Evolutionary conservation across 2,113 vertebrate genomes (phyloP), one percentile per base, ranked within the genome.

Genomic region (Pseudopipra pipra): DNA sequence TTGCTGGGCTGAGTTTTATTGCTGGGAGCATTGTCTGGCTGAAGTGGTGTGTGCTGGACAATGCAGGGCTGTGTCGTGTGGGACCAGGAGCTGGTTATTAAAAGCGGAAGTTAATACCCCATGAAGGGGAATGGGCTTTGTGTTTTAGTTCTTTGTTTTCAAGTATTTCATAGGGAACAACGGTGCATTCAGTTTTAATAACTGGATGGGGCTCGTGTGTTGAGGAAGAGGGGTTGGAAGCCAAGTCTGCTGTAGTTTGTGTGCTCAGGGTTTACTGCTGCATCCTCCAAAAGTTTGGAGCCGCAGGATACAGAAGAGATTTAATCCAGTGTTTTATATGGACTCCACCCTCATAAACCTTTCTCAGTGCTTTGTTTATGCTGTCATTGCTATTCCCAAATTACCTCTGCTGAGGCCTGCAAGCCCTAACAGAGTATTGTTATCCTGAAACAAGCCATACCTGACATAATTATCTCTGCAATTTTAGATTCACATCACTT

Each of bases 1-100:
- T 95, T 95, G 92, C 95, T 85, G 95, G 87, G 68, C 33, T 71
- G 96, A 94, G 94, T 96, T 97, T 96, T 96, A 94, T 92, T 96
- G 94, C 94, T 84, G 90, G 62, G 89, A 89, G 82, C 71, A 91
- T 96, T 94, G 91, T 97, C 82, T 93, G 94, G 7, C 89, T 95
- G 84, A 31, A 95, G 94, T 80, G 88, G 74, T 58, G 5, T 93
- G 95, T 78, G 96, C 71, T 46, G 89, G 49, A 79, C 81, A 81
- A 87, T 89, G 88, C 83, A 83, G 93, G 65, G 31, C 81, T 90
- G 90, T 79, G 11, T 79, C 83, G 84, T 51, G 61, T 52, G 94
- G 86, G 87, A 85, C 37, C 71, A 71, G 18, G 89, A 67, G 85
- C 78, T 61, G 67, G 92, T 37, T 83, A 87, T 92, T 75, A 76